Evolutionary conservation across 2,888 invertebrate genomes (phyloP), one percentile per base, ranked within the genome.

Genomic region (Nowickia ferox): DNA sequence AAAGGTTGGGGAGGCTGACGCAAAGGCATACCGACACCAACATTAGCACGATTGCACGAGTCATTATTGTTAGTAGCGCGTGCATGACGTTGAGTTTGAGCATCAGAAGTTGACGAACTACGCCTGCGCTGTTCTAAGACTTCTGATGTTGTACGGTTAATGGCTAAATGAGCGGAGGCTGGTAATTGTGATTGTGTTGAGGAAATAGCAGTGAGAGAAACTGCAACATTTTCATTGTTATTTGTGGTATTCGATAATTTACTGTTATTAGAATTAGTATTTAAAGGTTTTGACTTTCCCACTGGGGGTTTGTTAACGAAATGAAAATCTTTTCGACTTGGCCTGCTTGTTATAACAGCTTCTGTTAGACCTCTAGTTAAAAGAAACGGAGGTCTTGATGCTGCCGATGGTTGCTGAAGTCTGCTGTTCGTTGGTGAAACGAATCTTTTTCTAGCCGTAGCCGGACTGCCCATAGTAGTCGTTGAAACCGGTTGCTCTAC

Each of bases 1-100:
- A 93, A 93, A 15, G 93, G 93, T 88, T 93, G 93, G 1, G 94
- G 93, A 9, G 93, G 92, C 57, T 93, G 93, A 88, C 93, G 92
- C 88, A 93, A 91, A 2, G 92, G 90, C 1, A 92, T 90, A 17
- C 71, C 17, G 2, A 79, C 30, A 78, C 46, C 55, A 13, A 68
- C 48, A 30, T 84, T 84, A 42, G 53, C 90, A 88, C 88, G 90
- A 57, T 87, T 88, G 8, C 88, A 87, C 68, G 89, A 89, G 42
- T 92, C 92, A 88, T 92, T 92, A 61, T 92, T 92, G 78, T 92
- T 92, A 38, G 91, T 88, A 30, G 89, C 89, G 6, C 92, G 89
- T 8, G 89, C 86, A 55, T 90, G 88, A 48, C 89, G 89, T 55
- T 90, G 87, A 48, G 71, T 42, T 81, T 90, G 91, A n/a, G 92